Percentiles rank a stretch among this genome's conserved stretches.
phyloP scores from a whole-genome alignment of 2,797 vertebrate genomes.

The Mus spretus region DNA sequence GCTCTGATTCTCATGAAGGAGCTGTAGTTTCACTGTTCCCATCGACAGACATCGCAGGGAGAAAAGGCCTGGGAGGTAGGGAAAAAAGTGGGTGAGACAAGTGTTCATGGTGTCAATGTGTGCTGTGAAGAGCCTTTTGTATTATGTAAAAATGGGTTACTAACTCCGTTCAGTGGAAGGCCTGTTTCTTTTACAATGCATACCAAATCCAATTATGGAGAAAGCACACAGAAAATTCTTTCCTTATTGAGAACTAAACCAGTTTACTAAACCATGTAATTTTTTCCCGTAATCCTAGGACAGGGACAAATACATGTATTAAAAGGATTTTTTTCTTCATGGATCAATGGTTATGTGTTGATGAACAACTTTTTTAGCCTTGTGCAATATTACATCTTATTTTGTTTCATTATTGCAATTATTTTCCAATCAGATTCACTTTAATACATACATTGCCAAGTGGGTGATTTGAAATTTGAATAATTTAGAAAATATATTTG shows the following conservation, averaged over 20 bases:
- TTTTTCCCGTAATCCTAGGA: constrained; percentile 83
- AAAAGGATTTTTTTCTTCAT: constrained; percentile 77
- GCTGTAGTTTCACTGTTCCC: neutral
- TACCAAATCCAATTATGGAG: constrained; percentile 88
- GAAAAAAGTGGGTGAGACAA: constrained; percentile 46
- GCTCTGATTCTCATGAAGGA: neutral
- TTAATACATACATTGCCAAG: constrained; percentile 66
- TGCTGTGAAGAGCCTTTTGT: constrained; percentile 75
- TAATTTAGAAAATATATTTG: constrained; percentile 50
- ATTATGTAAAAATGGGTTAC: constrained; percentile 81
- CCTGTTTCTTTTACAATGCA: constrained; percentile 86
- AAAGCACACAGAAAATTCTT: constrained; percentile 84
- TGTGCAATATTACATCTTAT: constrained; percentile 61
- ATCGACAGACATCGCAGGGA: neutral
- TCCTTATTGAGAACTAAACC: constrained; percentile 86
- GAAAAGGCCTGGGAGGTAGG: constrained; percentile 4
- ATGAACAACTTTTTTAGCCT: constrained; percentile 75
- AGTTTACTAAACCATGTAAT: constrained; percentile 87
- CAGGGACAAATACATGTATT: constrained; percentile 78
- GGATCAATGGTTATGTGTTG: constrained; percentile 75
- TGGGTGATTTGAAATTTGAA: constrained; percentile 69
- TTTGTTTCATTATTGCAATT: constrained; percentile 38
- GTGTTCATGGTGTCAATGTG: constrained; percentile 46
- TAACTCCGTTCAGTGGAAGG: constrained; percentile 83
- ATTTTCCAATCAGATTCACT: constrained; percentile 61